These are phyloP conservation scores for Folsomia manolachei DNA, from an alignment of 2,888 invertebrate species.

Conservation along the genomic window DNA sequence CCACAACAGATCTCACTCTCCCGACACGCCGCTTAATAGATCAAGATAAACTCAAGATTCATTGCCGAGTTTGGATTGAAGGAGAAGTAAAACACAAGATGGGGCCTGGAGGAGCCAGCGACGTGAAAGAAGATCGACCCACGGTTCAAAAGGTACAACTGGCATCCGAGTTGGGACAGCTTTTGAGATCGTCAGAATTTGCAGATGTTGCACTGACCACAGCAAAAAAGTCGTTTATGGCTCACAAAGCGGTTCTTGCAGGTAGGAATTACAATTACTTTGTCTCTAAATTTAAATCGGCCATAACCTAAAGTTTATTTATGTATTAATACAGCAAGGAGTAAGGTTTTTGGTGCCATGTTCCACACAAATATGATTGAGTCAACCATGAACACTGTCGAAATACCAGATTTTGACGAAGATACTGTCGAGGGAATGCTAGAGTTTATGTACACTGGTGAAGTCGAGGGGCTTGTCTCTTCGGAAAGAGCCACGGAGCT, in stretches of 20 bases:
- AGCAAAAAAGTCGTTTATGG: conserved; percentile 34
- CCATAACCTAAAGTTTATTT: not conserved
- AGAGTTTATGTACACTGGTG: conserved; percentile 43
- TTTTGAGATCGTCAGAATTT: conserved; percentile 25
- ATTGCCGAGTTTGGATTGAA: conserved; percentile 50
- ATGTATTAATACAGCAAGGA: conserved; percentile 37
- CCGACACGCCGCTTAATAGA: conserved; percentile 41
- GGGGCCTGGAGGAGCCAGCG: conserved; percentile 39
- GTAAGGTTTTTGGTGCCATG: conserved; percentile 48
- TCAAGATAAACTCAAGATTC: conserved; percentile 46
- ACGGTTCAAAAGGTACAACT: conserved; percentile 29
- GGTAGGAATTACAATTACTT: conserved; percentile 25
- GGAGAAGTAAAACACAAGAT: conserved; percentile 45
- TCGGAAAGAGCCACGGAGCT: conserved; percentile 43
- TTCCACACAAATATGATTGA: conserved; percentile 42
- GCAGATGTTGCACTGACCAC: conserved; percentile 40
- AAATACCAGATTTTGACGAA: conserved; percentile 46
- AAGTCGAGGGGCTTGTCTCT: conserved; percentile 28
- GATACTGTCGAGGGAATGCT: conserved; percentile 47
- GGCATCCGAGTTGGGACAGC: conserved; percentile 29
- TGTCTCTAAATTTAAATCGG: too few relatives aligned
- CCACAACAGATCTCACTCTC: conserved; percentile 34
- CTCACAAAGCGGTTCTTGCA: conserved; percentile 46
- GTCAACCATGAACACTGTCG: conserved; percentile 36
- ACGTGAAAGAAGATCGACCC: conserved; percentile 38